Conservation (phyloP, 2,888 invertebrate species). For the Ennomos quercinarius region DNA sequence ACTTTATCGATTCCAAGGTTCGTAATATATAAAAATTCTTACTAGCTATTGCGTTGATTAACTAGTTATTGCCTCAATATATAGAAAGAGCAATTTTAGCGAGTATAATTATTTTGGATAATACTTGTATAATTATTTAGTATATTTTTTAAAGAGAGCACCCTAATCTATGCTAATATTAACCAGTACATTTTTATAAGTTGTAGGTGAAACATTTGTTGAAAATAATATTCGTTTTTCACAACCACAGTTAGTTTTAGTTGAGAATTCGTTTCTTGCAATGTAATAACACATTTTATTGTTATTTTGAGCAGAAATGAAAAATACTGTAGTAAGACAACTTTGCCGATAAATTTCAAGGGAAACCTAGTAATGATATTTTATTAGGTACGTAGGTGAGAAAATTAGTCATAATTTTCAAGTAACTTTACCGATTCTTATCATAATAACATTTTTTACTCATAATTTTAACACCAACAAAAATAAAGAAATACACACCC, state of each 20-base stretch:
- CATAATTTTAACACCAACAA: conserved; percentile 7
- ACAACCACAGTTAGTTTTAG: conserved; percentile 47
- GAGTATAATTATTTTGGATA: conserved; percentile 51
- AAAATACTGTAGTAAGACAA: not conserved
- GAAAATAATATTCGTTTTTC: conserved; percentile 50
- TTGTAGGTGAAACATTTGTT: conserved; percentile 48
- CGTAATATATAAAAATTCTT: conserved; percentile 55
- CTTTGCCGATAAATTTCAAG: too few species aligned
- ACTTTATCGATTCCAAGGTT: conserved; percentile 50
- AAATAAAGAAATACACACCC: conserved; percentile 17
- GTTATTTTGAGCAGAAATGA: conserved; percentile 3
- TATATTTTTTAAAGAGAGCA: conserved; percentile 54
- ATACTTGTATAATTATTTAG: conserved; percentile 10
- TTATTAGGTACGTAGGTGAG: too few species aligned
- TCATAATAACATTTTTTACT: conserved; percentile 2
- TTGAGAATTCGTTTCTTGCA: conserved; percentile 24
- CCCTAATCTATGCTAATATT: conserved; percentile 51
- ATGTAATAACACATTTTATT: not conserved
- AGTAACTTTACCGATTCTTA: not conserved
- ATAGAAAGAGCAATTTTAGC: conserved; percentile 59
- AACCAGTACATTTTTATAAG: conserved; percentile 35
- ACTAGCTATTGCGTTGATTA: conserved; percentile 57
- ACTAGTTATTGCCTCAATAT: conserved; percentile 73
- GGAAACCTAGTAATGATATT: too few species aligned
- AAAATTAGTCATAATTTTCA: not conserved